Evolutionary conservation across 2,113 vertebrate species (phyloP), one percentile per base, ranked within the genome.

Genomic region (Anhinga rufa): DNA sequence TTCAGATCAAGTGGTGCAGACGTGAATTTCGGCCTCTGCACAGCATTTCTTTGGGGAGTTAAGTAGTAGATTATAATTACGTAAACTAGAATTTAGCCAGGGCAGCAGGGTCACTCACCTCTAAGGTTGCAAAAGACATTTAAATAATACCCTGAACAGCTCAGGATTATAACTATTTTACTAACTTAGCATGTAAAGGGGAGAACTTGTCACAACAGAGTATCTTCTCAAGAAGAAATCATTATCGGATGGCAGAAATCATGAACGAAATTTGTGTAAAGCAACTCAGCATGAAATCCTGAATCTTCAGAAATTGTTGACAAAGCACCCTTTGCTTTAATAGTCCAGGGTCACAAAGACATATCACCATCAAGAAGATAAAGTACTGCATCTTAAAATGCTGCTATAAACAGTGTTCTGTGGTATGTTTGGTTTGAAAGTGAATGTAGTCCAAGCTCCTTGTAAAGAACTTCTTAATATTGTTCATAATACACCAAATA

Each of bases 61-160:
- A 72, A 77, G 69, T 8, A 77, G 75, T 28, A 86, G 65, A 49
- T 58, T 84, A 79, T 54, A 88, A 62, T 93, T 80, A 87, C 17
- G 82, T 64, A 88, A 91, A 69, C 28, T 96, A 90, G 93, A 93
- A 91, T 95, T 95, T 86, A 76, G 84, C 88, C 88, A 79, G 44
- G 48, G 52, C 82, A 92, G 69, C 52, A 52, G 77, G 84, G 83
- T 95, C 86, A 85, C 44, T 88, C 2, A 1, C 77, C 72, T 89
- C 38, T 57, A 60, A 38, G 75, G 58, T 71, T 95, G 74, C 87
- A 95, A 95, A 93, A 95, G 70, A 40, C 64, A 92, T 77, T 92
- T 70, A 78, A 96, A 66, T 51, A 58, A 81, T 57, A 51, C 52
- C 75, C 69, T 49, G 75, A 86, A 71, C 52, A 77, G 58, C 75